These are phyloP conservation scores for Clistopyga incitator DNA, from an alignment of 2,888 invertebrate genomes.

Conservation along the genomic window DNA sequence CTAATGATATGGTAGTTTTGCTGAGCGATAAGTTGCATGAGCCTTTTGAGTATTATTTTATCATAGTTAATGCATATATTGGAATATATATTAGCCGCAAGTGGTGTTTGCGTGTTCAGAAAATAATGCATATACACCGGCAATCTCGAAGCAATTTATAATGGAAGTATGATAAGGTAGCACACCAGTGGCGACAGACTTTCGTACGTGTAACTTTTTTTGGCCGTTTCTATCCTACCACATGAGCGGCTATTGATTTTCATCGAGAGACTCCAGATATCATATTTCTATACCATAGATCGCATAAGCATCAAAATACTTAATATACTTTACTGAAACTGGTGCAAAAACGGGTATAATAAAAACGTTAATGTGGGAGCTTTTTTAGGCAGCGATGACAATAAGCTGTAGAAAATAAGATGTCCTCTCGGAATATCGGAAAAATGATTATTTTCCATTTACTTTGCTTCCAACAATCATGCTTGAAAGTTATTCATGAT, in stretches of 20 bases:
- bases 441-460: too few relatives aligned
- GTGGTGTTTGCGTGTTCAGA: not conserved
- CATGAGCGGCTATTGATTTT: constrained; percentile 6
- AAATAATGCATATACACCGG: not conserved
- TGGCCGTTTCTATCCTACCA: constrained; percentile 18
- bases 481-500: too few relatives aligned
- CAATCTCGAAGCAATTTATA: constrained; percentile 7
- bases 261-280: not conserved
- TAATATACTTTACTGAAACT: not conserved
- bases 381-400: not conserved
- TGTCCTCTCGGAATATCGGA: not conserved
- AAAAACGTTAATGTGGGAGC: not conserved
- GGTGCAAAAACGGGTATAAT: not conserved
- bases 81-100: not conserved
- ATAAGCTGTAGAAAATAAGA: not conserved
- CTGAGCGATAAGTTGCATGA: constrained; percentile 3
- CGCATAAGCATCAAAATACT: not conserved
- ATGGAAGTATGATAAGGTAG: constrained; percentile 4
- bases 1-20: constrained; percentile 1
- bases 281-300: not conserved
- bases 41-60: not conserved
- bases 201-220: not conserved
- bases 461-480: too few relatives aligned
- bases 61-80: not conserved
- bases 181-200: not conserved